Base-by-base conservation (phyloP, 2,888 invertebrate species). In the Cistogaster globosa region DNA sequence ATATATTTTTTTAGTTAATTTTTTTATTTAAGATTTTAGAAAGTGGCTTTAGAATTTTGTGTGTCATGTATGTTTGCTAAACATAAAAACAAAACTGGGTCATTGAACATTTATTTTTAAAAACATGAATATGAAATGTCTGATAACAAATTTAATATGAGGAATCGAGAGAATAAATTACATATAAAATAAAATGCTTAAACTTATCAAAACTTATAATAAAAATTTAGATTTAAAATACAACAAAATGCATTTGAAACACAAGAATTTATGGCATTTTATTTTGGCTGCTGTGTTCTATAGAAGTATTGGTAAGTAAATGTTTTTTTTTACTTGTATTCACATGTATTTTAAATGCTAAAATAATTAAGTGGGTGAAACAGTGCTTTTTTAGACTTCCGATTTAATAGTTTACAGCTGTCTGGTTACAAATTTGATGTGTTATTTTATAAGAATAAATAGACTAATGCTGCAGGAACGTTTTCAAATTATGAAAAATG, bases 291-390 rank as follows among this genome's bases (percentile, higher is more conserved):
- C 88, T 74, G 87, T 90, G 77, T 88, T 90, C 78, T 89, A 88
- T 53, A 86, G 89, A 72, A 87, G 87, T 87, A 88, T 90, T 84
- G 90, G 90, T 90, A 87, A 90, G 90, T 90, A 36, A 14, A 78
- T 18, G 45, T 8, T 9, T 8, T 8, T 9, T 8, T 60, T 36
- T 11, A 1, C 2, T 4, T 6, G 18, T 51, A 14, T 42, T 14
- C 7, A 14, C 14, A 42, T 14, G 26, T 26, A 26, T 26, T 26
- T 26, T 26, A 26, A 4, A 26, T 26, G 1, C 4, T 26, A 4
- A 26, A 26, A 26, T 2, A 26, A 26, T 26, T 26, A 26, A 26
- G 26, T 26, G 4, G n/a, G n/a, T 26, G 26, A 2, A 26, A 26
- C 26, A 26, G 4, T 26, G 26, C 26, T 4, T 26, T 26, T 26